Evolutionary conservation across 2,888 invertebrate genomes (phyloP), one percentile per base, ranked within the genome.

Genomic region (Rotaria sp.): DNA sequence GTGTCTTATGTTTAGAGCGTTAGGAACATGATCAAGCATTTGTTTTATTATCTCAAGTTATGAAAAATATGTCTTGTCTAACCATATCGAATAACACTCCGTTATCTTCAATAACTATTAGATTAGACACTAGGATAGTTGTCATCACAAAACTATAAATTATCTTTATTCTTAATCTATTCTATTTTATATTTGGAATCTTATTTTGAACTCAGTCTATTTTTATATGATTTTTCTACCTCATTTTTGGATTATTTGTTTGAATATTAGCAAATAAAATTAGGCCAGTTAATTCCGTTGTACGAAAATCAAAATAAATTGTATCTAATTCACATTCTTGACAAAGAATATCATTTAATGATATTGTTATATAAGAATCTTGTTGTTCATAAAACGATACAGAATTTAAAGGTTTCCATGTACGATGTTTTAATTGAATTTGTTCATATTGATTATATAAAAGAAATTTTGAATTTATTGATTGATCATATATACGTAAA

Each of bases 221-320:
- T 15, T 50, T 18, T 3, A 50, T 18, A n/a, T n/a, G n/a, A n/a
- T 18, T 50, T 15, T 18, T 50, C 11, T 45, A 45, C 80, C 41
- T 80, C 11, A 13, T 80, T 80, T 45, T 80, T 11, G 67, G 35
- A 45, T 45, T 45, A 11, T 3, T 45, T 26, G 45, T 80, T 80
- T 80, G 80, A n/a, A 80, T 80, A 80, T 80, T 80, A 45, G 80
- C 80, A 80, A n/a, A 80, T 26, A 80, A 26, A 45, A 80, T 45
- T 3, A 80, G 26, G 13, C 80, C 80, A 80, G 26, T 80, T 45
- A 41, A 45, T 45, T 80, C 80, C 26, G 45, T 80, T n/a, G 80
- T 80, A 45, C 80, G 80, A 80, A 80, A 80, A 80, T 80, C 80
- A 45, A 80, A 80, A 45, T 41, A 80, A n/a, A 80, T 45, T n/a